phyloP scores from a whole-genome alignment of 2,113 vertebrate genomes.

The Dunckerocampus dactyliophorus region DNA sequence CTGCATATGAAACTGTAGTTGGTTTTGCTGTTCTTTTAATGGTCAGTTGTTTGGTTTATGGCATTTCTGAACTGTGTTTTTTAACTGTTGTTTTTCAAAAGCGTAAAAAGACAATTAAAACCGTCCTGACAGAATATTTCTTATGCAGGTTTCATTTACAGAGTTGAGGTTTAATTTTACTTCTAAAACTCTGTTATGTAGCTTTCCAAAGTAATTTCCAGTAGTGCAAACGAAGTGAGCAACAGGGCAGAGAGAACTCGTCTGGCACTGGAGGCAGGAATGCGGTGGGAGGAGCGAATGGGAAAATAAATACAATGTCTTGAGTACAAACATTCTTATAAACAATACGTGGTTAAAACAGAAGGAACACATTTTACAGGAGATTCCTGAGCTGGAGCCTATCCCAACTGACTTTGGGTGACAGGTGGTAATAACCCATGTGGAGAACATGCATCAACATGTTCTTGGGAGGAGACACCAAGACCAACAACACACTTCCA shows the following conservation, averaged over 20 bases:
- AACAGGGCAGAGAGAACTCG: conserved; percentile 1
- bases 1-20: conserved; percentile 35
- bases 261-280: conserved; percentile 30
- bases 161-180: background rate
- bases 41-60: conserved; percentile 57
- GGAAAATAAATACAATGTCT: conserved; percentile 21
- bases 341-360: background rate
- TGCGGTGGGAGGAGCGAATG: conserved; percentile 22
- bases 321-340: background rate
- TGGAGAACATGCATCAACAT: no score
- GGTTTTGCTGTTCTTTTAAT: conserved; percentile 50
- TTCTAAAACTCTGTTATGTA: no score
- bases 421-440: no score
- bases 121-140: conserved; percentile 19
- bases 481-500: no score
- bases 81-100: conserved; percentile 50
- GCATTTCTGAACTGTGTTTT: conserved; percentile 60
- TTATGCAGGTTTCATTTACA: background rate
- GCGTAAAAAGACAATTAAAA: conserved; percentile 58
- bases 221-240: background rate
- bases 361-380: no score
- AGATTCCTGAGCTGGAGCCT: no score
- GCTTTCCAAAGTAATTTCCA: background rate
- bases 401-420: no score
- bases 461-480: no score